These are phyloP conservation scores for Monochamus alternatus DNA, from an alignment of 2,888 invertebrate genomes.

Conservation along the genomic window DNA sequence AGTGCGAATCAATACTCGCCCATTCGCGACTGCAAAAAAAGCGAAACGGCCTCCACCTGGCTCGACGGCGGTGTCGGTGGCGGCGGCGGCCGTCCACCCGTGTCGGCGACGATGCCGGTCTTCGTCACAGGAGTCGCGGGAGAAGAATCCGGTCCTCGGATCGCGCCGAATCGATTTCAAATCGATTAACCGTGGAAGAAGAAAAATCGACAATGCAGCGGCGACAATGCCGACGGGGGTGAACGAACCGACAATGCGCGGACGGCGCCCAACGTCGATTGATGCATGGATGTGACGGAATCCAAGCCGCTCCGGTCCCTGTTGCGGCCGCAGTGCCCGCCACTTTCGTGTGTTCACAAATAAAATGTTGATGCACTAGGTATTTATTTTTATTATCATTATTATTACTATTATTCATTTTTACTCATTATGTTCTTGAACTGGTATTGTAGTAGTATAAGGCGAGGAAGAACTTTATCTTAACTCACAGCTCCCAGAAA, in stretches of 20 bases:
- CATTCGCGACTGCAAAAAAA: background rate
- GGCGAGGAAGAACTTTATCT: too few species aligned
- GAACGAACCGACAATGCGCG: conserved; percentile 19
- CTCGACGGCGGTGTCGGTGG: background rate
- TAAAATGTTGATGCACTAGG: too few species aligned
- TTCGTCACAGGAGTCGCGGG: conserved; percentile 5
- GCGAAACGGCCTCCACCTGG: background rate
- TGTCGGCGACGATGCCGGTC: conserved; percentile 8
- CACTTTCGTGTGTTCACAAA: too few species aligned
- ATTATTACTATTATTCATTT: too few species aligned
- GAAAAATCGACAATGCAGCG: conserved; percentile 29
- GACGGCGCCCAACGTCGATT: too few species aligned
- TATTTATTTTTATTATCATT: too few species aligned
- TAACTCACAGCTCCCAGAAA: too few species aligned
- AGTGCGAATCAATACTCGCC: background rate
- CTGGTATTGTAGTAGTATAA: too few species aligned
- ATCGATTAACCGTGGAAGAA: conserved; percentile 30
- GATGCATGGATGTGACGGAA: too few species aligned
- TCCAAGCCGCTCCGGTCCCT: too few species aligned
- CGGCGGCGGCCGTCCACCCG: conserved; percentile 14
- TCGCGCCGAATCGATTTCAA: conserved; percentile 22
- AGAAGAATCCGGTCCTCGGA: conserved; percentile 27
- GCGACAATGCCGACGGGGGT: conserved; percentile 5
- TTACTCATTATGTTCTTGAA: too few species aligned
- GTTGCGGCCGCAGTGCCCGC: too few species aligned